Base-by-base conservation (phyloP, 1,140 invertebrate species). In the Leptopilina boulardi region DNA sequence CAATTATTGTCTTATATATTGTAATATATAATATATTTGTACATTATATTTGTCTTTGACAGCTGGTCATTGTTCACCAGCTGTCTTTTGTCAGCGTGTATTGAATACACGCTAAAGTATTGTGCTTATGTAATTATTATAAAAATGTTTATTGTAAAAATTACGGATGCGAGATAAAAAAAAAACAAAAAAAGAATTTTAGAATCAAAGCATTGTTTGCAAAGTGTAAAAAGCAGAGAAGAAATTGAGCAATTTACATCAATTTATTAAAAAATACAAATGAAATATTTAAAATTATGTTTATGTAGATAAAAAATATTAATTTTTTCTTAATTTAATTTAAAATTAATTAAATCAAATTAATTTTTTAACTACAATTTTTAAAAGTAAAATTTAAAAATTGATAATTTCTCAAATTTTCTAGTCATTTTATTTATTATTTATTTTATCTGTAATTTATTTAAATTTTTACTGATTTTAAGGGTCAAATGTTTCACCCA, bases 21-120 rank as follows among this genome's bases (percentile, higher is more conserved):
- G n/a, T n/a, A 21, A 11, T 19, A 21, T 11, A 66, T 30, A n/a
- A 26, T 66, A 66, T 66, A 66, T 66, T 66, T 66, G 56, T 66
- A 23, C 6, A 30, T 66, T 66, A 66, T 66, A 66, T 66, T 66
- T 66, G 59, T 66, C 59, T 51, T 51, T 51, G 47, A 51, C 59
- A 66, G 59, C 26, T 30, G 59, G 59, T 1, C 26, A 66, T 30
- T 34, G 59, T 30, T 30, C 15, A 59, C 56, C 23, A 15, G 26
- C 21, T 66, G 59, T 66, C 26, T 34, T 59, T 66, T 66, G 59
- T 66, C 26, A 30, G 59, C 59, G 0, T 8, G 59, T 66, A 34
- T n/a, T 30, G 56, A 66, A 30, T 66, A 66, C 56, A 30, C 15
- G 56, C 56, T 26, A 21, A 21, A 21, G 19, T 19, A 66, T 66